Conservation (phyloP, 2,797 vertebrate genomes). For the Hypotaenidia philippensis region DNA sequence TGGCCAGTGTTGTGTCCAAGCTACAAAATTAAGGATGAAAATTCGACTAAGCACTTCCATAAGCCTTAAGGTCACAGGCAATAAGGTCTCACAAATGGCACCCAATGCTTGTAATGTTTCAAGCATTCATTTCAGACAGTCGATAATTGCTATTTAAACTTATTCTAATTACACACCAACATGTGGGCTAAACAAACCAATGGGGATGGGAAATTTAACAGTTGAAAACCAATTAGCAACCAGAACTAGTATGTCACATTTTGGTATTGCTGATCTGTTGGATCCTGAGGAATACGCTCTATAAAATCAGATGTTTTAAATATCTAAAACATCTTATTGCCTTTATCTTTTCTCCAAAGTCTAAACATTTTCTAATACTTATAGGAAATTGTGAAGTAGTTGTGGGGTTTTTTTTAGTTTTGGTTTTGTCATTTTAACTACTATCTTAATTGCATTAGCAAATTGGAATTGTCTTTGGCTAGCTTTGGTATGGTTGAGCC, state of each 20-base stretch:
- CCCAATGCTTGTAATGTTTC: neutral
- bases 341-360: neutral
- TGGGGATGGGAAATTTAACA: neutral
- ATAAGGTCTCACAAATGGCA: neutral
- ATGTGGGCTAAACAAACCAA: neutral
- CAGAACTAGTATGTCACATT: neutral
- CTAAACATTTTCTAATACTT: neutral
- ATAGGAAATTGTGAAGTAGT: neutral
- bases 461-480: neutral
- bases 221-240: neutral
- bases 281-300: neutral
- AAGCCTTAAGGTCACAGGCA: neutral
- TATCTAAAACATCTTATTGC: neutral
- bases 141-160: neutral
- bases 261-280: neutral
- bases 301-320: neutral
- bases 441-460: neutral
- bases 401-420: neutral
- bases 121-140: neutral
- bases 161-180: neutral
- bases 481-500: neutral
- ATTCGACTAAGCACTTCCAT: neutral
- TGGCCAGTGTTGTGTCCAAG: neutral
- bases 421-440: neutral
- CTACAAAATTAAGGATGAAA: constrained; percentile 34